phyloP scores from a whole-genome alignment of 37 sponge, comb jelly and placozoan species.

The Agelas oroides region DNA sequence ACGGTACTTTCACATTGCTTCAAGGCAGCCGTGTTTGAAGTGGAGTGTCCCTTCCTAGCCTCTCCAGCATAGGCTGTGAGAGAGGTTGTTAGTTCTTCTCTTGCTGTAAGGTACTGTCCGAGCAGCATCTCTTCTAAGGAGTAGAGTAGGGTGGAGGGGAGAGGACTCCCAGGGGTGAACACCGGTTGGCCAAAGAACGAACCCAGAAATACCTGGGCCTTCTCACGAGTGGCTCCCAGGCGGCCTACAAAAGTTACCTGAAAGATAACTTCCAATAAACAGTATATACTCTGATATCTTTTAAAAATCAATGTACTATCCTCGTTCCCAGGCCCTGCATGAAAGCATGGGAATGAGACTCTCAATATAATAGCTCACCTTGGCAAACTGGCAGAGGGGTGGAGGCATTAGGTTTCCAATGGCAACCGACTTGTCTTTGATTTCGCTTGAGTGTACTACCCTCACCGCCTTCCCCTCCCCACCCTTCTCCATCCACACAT shows the following conservation, averaged over 20 bases:
- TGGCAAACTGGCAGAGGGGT: slow-evolving; percentile 80
- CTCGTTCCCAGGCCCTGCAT: too few species aligned
- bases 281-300: too few species aligned
- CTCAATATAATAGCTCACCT: slow-evolving; percentile 68
- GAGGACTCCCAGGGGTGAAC: slow-evolving; percentile 22
- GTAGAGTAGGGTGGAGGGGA: slow-evolving; percentile 13
- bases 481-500: slow-evolving; percentile 74
- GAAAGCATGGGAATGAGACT: too few species aligned
- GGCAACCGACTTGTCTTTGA: slow-evolving; percentile 60
- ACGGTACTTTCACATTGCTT: slow-evolving; percentile 35
- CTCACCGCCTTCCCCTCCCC: slow-evolving; percentile 53
- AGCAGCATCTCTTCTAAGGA: slow-evolving; percentile 44
- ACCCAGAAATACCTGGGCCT: slow-evolving; percentile 60
- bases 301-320: too few species aligned
- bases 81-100: slow-evolving; percentile 31
- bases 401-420: slow-evolving; percentile 84
- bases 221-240: slow-evolving; percentile 45
- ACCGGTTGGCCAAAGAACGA: slow-evolving; percentile 63
- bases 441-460: slow-evolving; percentile 72
- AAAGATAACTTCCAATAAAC: too few species aligned
- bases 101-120: slow-evolving; percentile 39
- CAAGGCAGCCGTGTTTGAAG: neutral
- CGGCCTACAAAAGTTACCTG: slow-evolving; percentile 70
- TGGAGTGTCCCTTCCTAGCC: neutral
- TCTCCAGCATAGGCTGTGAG: slow-evolving; percentile 22